Evolutionary conservation across 2,113 vertebrate species (phyloP).

Genomic region (Leptodactylus fuscus): DNA sequence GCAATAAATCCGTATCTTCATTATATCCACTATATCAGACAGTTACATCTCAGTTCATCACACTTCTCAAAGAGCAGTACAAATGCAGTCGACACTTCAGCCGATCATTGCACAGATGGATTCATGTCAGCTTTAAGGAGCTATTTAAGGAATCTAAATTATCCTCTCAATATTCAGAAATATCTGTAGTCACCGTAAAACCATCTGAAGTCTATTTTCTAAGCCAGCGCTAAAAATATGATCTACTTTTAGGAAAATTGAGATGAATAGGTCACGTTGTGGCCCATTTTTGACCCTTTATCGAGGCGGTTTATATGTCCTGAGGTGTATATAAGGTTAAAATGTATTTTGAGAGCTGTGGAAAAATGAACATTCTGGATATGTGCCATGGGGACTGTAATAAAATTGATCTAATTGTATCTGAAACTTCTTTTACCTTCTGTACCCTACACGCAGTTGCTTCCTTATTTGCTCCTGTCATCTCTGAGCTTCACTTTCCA

Average conservation of each 20-base stretch:
- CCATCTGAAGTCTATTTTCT: too few relatives aligned
- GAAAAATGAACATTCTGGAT: background rate
- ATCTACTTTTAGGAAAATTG: too few relatives aligned
- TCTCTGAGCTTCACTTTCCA: too few relatives aligned
- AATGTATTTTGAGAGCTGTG: background rate
- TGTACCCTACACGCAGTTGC: too few relatives aligned
- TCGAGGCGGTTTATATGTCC: background rate
- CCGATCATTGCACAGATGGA: background rate
- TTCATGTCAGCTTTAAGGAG: background rate
- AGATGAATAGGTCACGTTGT: background rate
- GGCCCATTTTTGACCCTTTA: background rate
- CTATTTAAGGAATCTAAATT: slow-evolving; percentile 17
- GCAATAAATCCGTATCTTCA: slow-evolving; percentile 51
- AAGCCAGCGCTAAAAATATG: too few relatives aligned
- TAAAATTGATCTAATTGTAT: background rate
- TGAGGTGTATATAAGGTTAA: background rate
- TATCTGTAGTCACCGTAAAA: too few relatives aligned
- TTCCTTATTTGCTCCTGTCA: too few relatives aligned
- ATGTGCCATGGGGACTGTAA: background rate
- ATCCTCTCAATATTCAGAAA: slow-evolving; percentile 2
- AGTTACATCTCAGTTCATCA: slow-evolving; percentile 39
- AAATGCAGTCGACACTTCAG: background rate
- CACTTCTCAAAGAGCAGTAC: slow-evolving; percentile 15
- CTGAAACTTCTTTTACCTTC: too few relatives aligned
- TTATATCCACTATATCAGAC: slow-evolving; percentile 24